These are phyloP conservation scores for Lasioglossum malachurum DNA, from an alignment of 2,888 invertebrate species.

Conservation along the genomic window DNA sequence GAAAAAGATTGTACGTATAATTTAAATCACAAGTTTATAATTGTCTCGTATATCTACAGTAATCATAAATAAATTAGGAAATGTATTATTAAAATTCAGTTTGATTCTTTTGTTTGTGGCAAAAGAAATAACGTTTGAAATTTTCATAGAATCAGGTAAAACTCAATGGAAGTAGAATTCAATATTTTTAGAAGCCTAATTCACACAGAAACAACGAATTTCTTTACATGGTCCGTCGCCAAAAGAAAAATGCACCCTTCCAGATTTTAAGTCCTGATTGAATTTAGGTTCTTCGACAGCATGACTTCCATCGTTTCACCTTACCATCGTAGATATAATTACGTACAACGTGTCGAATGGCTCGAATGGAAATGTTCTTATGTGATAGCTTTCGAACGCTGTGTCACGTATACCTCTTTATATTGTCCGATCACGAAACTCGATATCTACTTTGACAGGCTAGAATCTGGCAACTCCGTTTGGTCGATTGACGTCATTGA, in stretches of 20 bases:
- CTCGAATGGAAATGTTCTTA: slow-evolving; percentile 43
- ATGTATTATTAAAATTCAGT: neutral
- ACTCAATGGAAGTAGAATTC: neutral
- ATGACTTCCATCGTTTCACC: neutral
- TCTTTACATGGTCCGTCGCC: neutral
- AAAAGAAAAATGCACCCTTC: neutral
- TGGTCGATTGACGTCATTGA: slow-evolving; percentile 53
- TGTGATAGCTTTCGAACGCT: slow-evolving; percentile 28
- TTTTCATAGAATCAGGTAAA: neutral
- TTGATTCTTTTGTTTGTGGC: neutral
- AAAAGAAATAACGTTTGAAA: neutral
- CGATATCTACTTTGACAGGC: slow-evolving; percentile 60
- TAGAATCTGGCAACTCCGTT: slow-evolving; percentile 44
- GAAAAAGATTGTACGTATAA: neutral
- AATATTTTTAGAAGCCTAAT: neutral
- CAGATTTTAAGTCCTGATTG: neutral
- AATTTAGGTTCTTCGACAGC: neutral
- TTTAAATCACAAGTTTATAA: neutral
- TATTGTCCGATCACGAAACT: slow-evolving; percentile 55
- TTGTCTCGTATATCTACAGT: neutral
- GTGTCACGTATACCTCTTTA: slow-evolving; percentile 52
- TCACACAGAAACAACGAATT: no score
- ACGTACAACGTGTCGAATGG: slow-evolving; percentile 1
- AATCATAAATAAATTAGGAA: neutral
- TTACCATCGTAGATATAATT: neutral